These are phyloP conservation scores for Macrotis lagotis DNA, from an alignment of 2,113 vertebrate genomes.

Conservation along the genomic window DNA sequence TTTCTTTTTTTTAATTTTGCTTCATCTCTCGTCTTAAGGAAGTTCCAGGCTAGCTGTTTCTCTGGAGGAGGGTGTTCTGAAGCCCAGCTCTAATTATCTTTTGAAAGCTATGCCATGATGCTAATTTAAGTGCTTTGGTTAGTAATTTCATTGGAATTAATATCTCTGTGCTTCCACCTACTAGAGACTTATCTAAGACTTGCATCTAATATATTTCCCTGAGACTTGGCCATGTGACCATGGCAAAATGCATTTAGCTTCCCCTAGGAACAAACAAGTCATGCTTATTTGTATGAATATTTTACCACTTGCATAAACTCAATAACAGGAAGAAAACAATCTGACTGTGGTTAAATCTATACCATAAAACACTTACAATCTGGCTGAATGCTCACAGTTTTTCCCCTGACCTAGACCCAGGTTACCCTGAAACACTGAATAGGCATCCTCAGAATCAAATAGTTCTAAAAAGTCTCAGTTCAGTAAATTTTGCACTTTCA, in stretches of 20 bases:
- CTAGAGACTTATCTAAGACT: not conserved
- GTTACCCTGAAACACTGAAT: not conserved
- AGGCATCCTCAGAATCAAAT: not conserved
- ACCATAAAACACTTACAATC: not conserved
- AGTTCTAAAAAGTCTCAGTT: not conserved
- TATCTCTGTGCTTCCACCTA: not conserved
- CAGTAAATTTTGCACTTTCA: not conserved
- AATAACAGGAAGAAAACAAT: not conserved
- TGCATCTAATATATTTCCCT: not conserved
- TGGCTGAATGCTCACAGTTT: not conserved
- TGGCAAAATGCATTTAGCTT: not conserved
- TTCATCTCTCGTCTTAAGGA: not conserved
- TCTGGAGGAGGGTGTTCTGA: not conserved
- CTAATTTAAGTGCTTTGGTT: not conserved
- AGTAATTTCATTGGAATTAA: not conserved
- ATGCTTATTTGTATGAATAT: not conserved
- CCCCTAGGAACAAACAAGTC: not conserved
- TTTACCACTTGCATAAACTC: not conserved
- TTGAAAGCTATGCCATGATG: not conserved
- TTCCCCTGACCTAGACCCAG: not conserved
- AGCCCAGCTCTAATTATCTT: not conserved
- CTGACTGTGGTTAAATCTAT: not conserved
- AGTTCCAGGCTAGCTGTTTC: not conserved
- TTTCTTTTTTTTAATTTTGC: not conserved
- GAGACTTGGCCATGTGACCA: not conserved